phyloP scores from a whole-genome alignment of 2,797 vertebrate genomes.

The Odontamblyopus lacepedii region DNA sequence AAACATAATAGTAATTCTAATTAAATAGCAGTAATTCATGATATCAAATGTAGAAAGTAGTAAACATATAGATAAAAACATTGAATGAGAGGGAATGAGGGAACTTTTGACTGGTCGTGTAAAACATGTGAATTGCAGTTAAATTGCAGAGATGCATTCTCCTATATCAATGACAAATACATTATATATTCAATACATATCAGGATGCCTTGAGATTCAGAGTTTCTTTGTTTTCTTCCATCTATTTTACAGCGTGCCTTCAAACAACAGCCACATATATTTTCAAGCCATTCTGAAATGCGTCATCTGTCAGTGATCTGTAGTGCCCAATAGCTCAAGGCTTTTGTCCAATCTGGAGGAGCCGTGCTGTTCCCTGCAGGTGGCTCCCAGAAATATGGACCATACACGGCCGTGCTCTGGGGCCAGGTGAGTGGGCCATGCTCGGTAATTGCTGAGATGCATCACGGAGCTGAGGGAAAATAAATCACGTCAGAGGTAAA shows the following conservation, averaged over 20 bases:
- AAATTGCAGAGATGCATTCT: background rate
- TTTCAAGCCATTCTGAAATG: background rate
- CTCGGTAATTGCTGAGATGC: slow-evolving; percentile 28
- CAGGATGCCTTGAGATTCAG: background rate
- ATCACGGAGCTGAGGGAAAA: slow-evolving; percentile 9
- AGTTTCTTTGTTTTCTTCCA: background rate
- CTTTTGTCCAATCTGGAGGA: slow-evolving; percentile 3
- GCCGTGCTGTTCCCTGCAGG: background rate
- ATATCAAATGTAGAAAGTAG: too few relatives aligned
- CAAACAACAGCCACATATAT: background rate
- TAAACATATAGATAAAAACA: too few relatives aligned
- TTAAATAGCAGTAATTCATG: too few relatives aligned
- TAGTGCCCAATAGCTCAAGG: slow-evolving; percentile 8
- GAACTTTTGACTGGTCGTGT: too few relatives aligned
- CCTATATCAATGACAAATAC: background rate
- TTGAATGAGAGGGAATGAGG: too few relatives aligned
- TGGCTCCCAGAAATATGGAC: slow-evolving; percentile 12
- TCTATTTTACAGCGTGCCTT: background rate
- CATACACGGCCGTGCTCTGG: slow-evolving; percentile 7
- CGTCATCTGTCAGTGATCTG: slow-evolving; percentile 7
- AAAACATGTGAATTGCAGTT: background rate
- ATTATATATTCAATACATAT: background rate
- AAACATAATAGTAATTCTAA: too few relatives aligned
- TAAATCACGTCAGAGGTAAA: slow-evolving; percentile 18
- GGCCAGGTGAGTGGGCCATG: slow-evolving; percentile 13